These are phyloP conservation scores for Sterna hirundo DNA, from an alignment of 2,113 vertebrate genomes.

Conservation along the genomic window DNA sequence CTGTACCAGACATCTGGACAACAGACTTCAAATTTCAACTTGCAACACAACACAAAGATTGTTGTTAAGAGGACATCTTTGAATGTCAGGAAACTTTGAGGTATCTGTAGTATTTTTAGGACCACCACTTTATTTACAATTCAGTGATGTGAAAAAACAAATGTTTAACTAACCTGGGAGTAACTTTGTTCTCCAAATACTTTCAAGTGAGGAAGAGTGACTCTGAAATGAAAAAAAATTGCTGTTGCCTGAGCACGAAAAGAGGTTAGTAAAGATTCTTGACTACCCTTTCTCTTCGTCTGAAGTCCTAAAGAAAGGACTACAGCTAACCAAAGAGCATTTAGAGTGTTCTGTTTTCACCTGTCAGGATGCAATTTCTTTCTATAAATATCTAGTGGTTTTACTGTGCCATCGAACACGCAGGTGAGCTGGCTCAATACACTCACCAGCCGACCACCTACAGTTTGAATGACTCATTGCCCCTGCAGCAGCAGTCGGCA, in stretches of 20 bases:
- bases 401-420: not conserved
- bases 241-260: not conserved
- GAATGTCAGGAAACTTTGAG: not conserved
- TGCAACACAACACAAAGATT: not conserved
- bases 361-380: not conserved
- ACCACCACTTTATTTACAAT: not conserved
- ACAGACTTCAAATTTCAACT: not conserved
- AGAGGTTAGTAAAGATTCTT: not conserved
- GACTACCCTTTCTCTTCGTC: not conserved
- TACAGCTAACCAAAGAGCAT: not conserved
- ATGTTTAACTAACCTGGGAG: not conserved
- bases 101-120: not conserved
- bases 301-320: not conserved
- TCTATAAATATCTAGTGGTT: not conserved
- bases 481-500: not conserved
- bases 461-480: not conserved
- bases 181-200: not conserved
- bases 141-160: not conserved
- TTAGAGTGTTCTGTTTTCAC: not conserved
- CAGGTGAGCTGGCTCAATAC: not conserved
- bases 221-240: not conserved
- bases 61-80: not conserved
- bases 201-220: not conserved
- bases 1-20: not conserved
- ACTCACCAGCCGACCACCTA: not conserved